Base-by-base conservation (phyloP, 1,140 invertebrate species). In the Pemphigus obesinymphae region DNA sequence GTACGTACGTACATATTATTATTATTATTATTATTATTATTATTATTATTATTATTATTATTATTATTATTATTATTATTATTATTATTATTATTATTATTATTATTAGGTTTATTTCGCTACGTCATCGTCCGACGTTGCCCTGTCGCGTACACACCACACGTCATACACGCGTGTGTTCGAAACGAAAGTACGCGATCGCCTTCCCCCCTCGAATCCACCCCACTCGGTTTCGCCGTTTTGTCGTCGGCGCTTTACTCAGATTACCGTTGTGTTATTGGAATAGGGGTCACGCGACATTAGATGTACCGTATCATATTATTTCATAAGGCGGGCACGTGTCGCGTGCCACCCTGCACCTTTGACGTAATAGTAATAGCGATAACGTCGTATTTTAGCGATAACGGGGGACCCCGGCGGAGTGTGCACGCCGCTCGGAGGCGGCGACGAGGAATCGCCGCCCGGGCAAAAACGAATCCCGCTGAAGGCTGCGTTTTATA, bases 81-180 rank as follows among this genome's bases (percentile, higher is more conserved):
- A n/a, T n/a, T n/a, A n/a, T n/a, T n/a, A n/a, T n/a, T n/a, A n/a
- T n/a, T n/a, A n/a, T n/a, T n/a, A n/a, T n/a, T n/a, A n/a, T n/a
- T n/a, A n/a, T n/a, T n/a, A 37, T n/a, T n/a, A n/a, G n/a, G n/a
- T 43, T 26, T 45, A 17, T 70, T n/a, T 70, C 37, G 68, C 40
- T 45, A 70, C 68, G 68, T 26, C 66, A 37, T 68, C 68, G 37
- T 70, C 68, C 23, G 40, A 17, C 45, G 63, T 13, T 13, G 37
- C 37, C 68, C 40, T 13, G 40, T 70, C 40, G 68, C n/a, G 11
- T 29, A 15, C 40, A 45, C 15, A 15, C 8, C 6, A 6, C 8
- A 70, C 68, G 40, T 70, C 68, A 70, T 29, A 70, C n/a, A 70
- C 40, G 66, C 15, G 37, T 70, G 26, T n/a, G n/a, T n/a, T 26